Evolutionary conservation across 2,113 vertebrate species (phyloP), one percentile per base, ranked within the genome.

Genomic region (Galbula dea): DNA sequence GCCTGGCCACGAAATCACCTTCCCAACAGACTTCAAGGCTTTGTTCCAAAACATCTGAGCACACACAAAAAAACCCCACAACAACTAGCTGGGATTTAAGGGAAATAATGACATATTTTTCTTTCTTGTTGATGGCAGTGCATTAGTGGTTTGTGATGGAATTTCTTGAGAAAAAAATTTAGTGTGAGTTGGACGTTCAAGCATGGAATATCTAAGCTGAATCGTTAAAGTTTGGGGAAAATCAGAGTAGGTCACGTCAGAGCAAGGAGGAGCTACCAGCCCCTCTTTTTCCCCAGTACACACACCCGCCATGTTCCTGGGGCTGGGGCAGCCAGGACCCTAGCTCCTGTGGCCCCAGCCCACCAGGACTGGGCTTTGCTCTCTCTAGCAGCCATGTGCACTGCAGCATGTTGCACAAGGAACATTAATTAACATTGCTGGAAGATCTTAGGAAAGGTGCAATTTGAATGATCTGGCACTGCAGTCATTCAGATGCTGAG

Each of bases 391-490:
- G 46, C 71, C 72, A 45, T 61, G 41, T 76, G 72, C 65, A 43
- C 57, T 83, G 69, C 88, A 88, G 75, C 83, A 37, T 58, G 75
- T 81, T 87, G 71, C 86, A 51, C 51, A 68, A 79, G 69, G 67
- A 90, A 78, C 82, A 39, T 94, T 92, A 90, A 92, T 95, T 95
- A 93, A 82, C 88, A 62, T 91, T 94, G 91, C 89, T 66, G 57
- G 78, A 73, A 87, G 63, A 89, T 96, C 86, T 86, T 65, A 58
- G 89, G 80, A 82, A 91, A 93, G 93, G 89, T 94, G 87, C 87
- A 84, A 81, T 95, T 93, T 89, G 96, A 94, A 86, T 95, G 93
- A 94, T 95, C 94, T 83, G 94, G 90, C 93, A 69, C 85, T 15
- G 55, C 86, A 87, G 93, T 94, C 89, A 73, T 95, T 95, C 80